These are phyloP conservation scores for Sinocyclocheilus grahami DNA, from an alignment of 2,113 vertebrate species.

Conservation along the genomic window DNA sequence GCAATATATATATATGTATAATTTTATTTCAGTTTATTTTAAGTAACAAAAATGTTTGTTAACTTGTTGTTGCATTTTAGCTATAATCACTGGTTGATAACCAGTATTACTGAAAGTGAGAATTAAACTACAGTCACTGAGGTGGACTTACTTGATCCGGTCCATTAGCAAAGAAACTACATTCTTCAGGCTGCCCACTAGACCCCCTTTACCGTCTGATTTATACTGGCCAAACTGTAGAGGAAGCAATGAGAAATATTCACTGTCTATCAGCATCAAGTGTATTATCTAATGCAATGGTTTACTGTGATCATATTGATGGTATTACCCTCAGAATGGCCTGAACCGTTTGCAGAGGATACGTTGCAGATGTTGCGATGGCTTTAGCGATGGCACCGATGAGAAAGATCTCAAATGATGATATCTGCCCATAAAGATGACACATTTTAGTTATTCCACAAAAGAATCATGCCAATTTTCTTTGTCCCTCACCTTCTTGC, in stretches of 20 bases:
- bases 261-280: background rate
- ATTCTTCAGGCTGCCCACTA: slow-evolving; percentile 69
- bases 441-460: background rate
- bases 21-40: background rate
- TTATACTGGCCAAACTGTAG: slow-evolving; percentile 79
- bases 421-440: slow-evolving; percentile 66
- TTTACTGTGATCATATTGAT: background rate
- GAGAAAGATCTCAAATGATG: slow-evolving; percentile 78
- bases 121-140: background rate
- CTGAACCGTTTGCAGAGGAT: slow-evolving; percentile 81
- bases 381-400: slow-evolving; percentile 82
- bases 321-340: slow-evolving; percentile 77
- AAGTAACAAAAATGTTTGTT: background rate
- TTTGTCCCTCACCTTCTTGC: slow-evolving; percentile 63
- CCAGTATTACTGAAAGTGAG: no score
- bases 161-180: slow-evolving; percentile 73
- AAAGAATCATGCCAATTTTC: no score
- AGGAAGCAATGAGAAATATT: background rate
- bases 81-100: background rate
- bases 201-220: slow-evolving; percentile 66
- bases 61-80: background rate
- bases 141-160: slow-evolving; percentile 74
- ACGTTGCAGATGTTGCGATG: slow-evolving; percentile 76
- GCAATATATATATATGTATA: no score
- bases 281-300: background rate